Base-by-base conservation (phyloP, 2,797 vertebrate genomes). In the Anguilla megastoma region DNA sequence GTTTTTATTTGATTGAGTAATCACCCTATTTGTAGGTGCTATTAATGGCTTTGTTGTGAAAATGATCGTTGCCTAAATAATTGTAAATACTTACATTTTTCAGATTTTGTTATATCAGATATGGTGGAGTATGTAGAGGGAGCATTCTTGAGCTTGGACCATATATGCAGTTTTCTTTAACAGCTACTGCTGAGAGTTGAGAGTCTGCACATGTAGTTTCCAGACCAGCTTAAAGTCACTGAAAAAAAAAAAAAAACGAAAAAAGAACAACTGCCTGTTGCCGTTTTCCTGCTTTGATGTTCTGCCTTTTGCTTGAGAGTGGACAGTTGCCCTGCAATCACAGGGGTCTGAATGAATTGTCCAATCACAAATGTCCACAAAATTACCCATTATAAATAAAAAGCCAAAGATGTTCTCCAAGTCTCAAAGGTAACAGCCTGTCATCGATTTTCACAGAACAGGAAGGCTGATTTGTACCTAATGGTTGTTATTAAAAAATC, bases 371-470 rank as follows among this genome's bases (percentile, higher is more conserved):
- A 6, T 50, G 79, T 50, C 79, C 41, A 82, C 79, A 82, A 21
- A 50, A 82, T 82, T 33, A 87, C 86, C 50, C 69, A 21, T 88
- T 89, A 36, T 79, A 88, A 76, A 54, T 14, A 48, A 41, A 45
- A 88, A 92, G 89, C 87, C 86, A 91, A 80, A 90, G 84, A 56
- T 90, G 89, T 90, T 88, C 80, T n/a, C 14, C 74, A 82, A 18
- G 66, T 88, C 80, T 30, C 18, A 76, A 84, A 14, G 71, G 33
- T 56, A 85, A 86, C 71, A 82, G 66, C 48, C 84, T 8, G 21
- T 56, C 71, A 88, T 87, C 45, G 83, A 85, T 90, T 90, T 85
- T 60, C 48, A 87, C 60, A 85, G 85, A 56, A 87, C 76, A 74
- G 24, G 27, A 83, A 76, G 56, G 50, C 88, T 54, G 36, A 84